Base-by-base conservation (phyloP, 1,140 invertebrate genomes). In the Tetragnatha versicolor region DNA sequence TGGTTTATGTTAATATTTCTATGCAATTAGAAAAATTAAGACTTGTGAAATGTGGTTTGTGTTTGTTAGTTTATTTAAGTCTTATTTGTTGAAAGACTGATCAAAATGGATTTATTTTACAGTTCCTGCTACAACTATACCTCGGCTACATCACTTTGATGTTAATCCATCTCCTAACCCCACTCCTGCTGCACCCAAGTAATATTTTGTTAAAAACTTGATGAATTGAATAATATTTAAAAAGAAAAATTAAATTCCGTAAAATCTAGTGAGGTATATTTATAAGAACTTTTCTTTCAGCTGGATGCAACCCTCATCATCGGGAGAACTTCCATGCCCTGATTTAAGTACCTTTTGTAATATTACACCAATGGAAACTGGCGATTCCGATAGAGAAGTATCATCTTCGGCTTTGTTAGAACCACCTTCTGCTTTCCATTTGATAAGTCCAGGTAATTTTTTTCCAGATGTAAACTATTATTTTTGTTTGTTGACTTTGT, bases 71-170 rank as follows among this genome's bases (percentile, higher is more conserved):
- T n/a, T n/a, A n/a, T n/a, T n/a, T n/a, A n/a, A n/a, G n/a, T n/a
- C n/a, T n/a, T n/a, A n/a, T n/a, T n/a, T n/a, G n/a, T n/a, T n/a
- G n/a, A n/a, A n/a, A n/a, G n/a, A n/a, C n/a, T n/a, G n/a, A n/a
- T n/a, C n/a, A n/a, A n/a, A n/a, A n/a, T n/a, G n/a, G n/a, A n/a
- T n/a, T n/a, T n/a, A n/a, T 58, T 58, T 58, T 58, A 9, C 17
- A 27, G 22, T 58, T 14, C 17, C 17, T 25, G 22, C 53, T 10
- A 27, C 53, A 0, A 31, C 22, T 27, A 20, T 33, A n/a, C 66
- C 29, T 35, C 66, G 66, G 27, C 53, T 69, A 27, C 66, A 69
- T 33, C 66, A 69, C 35, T 69, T 69, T 35, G 66, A 69, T 68
- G 14, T 61, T 61, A 9, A 35, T 9, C 20, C 37, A 10, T 42